Percentiles rank a stretch among this genome's conserved stretches.
phyloP scores from a whole-genome alignment of 2,113 vertebrate genomes.

The Hylia prasina region DNA sequence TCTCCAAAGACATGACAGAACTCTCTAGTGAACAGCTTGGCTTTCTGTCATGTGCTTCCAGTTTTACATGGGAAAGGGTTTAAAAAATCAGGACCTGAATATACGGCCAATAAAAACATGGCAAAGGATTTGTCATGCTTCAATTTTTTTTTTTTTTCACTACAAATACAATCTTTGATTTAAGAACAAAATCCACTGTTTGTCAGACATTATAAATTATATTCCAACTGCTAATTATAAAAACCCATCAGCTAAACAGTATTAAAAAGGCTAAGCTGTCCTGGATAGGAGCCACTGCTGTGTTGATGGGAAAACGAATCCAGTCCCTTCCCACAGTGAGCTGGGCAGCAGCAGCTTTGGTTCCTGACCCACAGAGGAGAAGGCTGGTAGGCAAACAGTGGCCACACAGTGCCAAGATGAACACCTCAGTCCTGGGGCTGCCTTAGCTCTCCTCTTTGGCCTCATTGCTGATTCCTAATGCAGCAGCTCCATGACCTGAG shows the following conservation, averaged over 20 bases:
- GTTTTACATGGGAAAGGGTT: neutral
- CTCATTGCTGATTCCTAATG: fast-evolving
- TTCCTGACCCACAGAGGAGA: neutral
- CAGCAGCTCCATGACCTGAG: fast-evolving
- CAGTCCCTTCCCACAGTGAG: neutral
- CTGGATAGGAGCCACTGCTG: neutral
- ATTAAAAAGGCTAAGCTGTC: neutral
- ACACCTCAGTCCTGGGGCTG: neutral
- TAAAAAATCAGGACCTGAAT: neutral
- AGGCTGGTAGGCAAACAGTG: neutral
- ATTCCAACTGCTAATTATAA: neutral
- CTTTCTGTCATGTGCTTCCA: neutral
- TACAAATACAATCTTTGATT: neutral
- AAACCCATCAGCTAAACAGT: neutral
- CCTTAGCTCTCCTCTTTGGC: fast-evolving
- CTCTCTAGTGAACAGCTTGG: neutral
- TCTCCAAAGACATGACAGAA: neutral
- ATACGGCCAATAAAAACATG: fast-evolving
- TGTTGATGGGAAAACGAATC: neutral
- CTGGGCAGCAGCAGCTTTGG: neutral
- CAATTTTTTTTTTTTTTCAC: neutral
- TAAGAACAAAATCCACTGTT: neutral
- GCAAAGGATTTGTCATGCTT: neutral
- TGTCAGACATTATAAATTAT: neutral
- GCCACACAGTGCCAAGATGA: fast-evolving